These are phyloP conservation scores for Gymnothorax javanicus DNA, from an alignment of 2,797 vertebrate species.

Conservation along the genomic window DNA sequence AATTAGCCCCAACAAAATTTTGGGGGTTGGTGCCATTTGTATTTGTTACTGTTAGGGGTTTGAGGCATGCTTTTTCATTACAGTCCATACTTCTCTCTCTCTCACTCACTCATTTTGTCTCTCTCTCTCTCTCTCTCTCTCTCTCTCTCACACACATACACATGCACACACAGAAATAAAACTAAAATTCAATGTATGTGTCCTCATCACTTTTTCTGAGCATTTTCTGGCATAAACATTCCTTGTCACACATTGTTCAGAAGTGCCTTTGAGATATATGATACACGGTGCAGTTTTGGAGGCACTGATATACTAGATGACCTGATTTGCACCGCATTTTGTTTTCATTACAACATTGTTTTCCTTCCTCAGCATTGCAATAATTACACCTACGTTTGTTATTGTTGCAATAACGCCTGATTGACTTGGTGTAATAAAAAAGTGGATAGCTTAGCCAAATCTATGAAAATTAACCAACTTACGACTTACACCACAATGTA, in stretches of 20 bases:
- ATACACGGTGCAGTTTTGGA: slow-evolving; percentile 30
- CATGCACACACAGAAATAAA: background rate
- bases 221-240: slow-evolving; percentile 12
- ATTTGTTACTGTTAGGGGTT: slow-evolving; percentile 86
- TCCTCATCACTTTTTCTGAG: slow-evolving; percentile 22
- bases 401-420: background rate
- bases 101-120: background rate
- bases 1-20: slow-evolving; percentile 93
- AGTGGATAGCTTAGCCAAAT: background rate
- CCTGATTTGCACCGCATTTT: slow-evolving; percentile 33
- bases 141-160: slow-evolving; percentile 22
- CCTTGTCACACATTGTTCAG: slow-evolving; percentile 26
- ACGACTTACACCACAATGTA: background rate
- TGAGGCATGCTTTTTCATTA: slow-evolving; percentile 78
- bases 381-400: background rate
- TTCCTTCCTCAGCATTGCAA: background rate
- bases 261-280: slow-evolving; percentile 31
- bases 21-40: slow-evolving; percentile 81
- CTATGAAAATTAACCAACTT: background rate
- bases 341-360: slow-evolving; percentile 14
- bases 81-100: slow-evolving; percentile 40
- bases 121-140: background rate
- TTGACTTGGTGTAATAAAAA: background rate
- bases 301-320: slow-evolving; percentile 18
- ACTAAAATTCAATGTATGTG: slow-evolving; percentile 26